Percentiles rank a stretch among this genome's conserved stretches.
Evolutionary conservation across 1,140 invertebrate genomes (phyloP).

Genomic region (Procambarus virginalis): DNA sequence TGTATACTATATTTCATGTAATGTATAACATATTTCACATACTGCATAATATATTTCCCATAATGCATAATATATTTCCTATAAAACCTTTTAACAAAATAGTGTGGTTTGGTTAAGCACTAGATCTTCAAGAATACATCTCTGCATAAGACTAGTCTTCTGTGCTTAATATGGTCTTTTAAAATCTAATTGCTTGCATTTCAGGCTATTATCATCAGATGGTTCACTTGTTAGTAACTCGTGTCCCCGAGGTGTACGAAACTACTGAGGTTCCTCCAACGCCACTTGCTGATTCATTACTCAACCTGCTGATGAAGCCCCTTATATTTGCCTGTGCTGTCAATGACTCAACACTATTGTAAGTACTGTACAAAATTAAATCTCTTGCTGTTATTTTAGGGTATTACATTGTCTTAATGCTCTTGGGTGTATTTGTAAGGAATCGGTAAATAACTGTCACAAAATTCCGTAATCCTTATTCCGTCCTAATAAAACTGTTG

Average conservation of each 20-base stretch:
- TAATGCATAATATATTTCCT: too few relatives aligned
- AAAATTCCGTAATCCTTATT: too few relatives aligned
- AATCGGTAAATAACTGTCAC: too few relatives aligned
- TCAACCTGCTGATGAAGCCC: constrained; percentile 61
- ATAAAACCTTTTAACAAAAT: too few relatives aligned
- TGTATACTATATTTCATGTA: too few relatives aligned
- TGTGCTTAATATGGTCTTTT: background rate
- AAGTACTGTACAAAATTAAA: background rate
- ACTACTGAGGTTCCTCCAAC: constrained; percentile 37
- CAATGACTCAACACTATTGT: constrained; percentile 48
- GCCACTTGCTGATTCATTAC: constrained; percentile 56
- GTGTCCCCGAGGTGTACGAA: constrained; percentile 63
- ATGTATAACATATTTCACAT: too few relatives aligned
- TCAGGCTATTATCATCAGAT: constrained; percentile 63
- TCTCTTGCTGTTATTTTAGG: background rate
- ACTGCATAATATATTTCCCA: too few relatives aligned
- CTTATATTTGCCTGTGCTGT: constrained; percentile 41
- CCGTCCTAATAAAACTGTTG: too few relatives aligned
- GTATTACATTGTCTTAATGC: background rate
- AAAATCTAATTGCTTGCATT: background rate
- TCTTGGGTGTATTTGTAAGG: too few relatives aligned
- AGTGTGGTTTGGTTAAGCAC: too few relatives aligned
- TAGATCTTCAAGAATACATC: too few relatives aligned
- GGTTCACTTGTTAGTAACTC: constrained; percentile 46
- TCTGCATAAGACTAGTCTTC: background rate